These are phyloP conservation scores for Tetramorium simillimum DNA, from an alignment of 1,140 invertebrate genomes.

Conservation along the genomic window DNA sequence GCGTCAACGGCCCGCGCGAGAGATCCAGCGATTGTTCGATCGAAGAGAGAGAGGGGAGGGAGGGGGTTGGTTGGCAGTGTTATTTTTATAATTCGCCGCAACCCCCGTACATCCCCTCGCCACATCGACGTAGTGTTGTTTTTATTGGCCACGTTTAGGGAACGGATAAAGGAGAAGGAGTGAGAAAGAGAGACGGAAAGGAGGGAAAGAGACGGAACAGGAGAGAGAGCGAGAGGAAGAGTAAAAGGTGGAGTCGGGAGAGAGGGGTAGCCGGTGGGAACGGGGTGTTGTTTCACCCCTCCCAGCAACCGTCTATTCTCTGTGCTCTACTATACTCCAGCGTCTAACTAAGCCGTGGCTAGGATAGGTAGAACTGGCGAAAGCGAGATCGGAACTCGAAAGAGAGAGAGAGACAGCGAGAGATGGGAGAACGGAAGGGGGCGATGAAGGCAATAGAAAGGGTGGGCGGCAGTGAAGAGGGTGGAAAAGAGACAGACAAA, in stretches of 20 bases:
- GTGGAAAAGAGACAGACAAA: conserved; percentile 5
- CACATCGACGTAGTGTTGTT: conserved; percentile 80
- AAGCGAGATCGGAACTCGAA: conserved; percentile 43
- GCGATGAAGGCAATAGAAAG: not conserved
- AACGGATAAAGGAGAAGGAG: conserved; percentile 55
- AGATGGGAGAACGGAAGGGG: not conserved
- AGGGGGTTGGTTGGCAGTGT: conserved; percentile 72
- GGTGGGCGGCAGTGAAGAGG: conserved; percentile 48
- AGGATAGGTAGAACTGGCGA: conserved; percentile 78
- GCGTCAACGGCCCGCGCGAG: conserved; percentile 70
- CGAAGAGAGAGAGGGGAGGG: conserved; percentile 31
- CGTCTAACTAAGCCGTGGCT: conserved; percentile 71
- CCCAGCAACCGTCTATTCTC: conserved; percentile 71
- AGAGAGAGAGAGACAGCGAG: conserved; percentile 34
- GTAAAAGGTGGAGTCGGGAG: not conserved
- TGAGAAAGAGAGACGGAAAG: conserved; percentile 33
- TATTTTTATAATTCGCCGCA: conserved; percentile 84
- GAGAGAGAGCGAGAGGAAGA: conserved; percentile 9
- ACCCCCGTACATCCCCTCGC: conserved; percentile 70
- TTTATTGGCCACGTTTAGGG: conserved; percentile 84
- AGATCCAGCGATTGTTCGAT: conserved; percentile 83
- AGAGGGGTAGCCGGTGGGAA: conserved; percentile 78
- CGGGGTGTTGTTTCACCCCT: conserved; percentile 84
- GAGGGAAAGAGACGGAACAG: not conserved
- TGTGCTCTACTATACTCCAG: conserved; percentile 57